Conservation (phyloP, 2,113 vertebrate genomes). For the Scomber scombrus region DNA sequence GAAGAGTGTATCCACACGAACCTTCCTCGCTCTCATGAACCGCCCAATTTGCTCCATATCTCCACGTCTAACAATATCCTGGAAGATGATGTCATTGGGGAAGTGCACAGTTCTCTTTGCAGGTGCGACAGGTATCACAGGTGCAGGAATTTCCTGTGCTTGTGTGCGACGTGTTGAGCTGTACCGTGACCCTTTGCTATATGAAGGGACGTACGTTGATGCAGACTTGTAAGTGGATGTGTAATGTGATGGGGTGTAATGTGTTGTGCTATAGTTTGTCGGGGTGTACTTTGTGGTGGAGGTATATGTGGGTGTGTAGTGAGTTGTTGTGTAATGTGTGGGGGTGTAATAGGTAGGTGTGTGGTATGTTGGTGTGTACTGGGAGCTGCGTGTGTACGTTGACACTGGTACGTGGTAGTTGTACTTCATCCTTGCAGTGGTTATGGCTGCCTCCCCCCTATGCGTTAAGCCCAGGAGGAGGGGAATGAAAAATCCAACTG, state of each 20-base stretch:
- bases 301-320: conserved; percentile 61
- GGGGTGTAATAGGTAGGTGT: conserved; percentile 64
- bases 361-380: conserved; percentile 76
- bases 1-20: conserved; percentile 91
- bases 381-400: conserved; percentile 69
- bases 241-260: conserved; percentile 67
- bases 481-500: conserved; percentile 60
- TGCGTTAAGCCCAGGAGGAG: conserved; percentile 53
- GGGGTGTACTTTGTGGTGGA: conserved; percentile 71
- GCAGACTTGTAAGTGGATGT: conserved; percentile 74
- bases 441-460: conserved; percentile 49
- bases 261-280: conserved; percentile 66
- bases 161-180: conserved; percentile 52
- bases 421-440: conserved; percentile 88
- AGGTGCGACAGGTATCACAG: conserved; percentile 60
- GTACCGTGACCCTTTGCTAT: conserved; percentile 70
- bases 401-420: conserved; percentile 77
- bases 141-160: conserved; percentile 60
- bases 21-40: conserved; percentile 93
- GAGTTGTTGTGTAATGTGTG: conserved; percentile 69
- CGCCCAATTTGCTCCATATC: conserved; percentile 95
- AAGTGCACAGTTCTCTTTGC: conserved; percentile 89
- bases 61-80: conserved; percentile 92
- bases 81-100: conserved; percentile 93
- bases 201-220: conserved; percentile 66